Evolutionary conservation across 2,797 vertebrate genomes (phyloP).

Genomic region (Esox masquinongy): DNA sequence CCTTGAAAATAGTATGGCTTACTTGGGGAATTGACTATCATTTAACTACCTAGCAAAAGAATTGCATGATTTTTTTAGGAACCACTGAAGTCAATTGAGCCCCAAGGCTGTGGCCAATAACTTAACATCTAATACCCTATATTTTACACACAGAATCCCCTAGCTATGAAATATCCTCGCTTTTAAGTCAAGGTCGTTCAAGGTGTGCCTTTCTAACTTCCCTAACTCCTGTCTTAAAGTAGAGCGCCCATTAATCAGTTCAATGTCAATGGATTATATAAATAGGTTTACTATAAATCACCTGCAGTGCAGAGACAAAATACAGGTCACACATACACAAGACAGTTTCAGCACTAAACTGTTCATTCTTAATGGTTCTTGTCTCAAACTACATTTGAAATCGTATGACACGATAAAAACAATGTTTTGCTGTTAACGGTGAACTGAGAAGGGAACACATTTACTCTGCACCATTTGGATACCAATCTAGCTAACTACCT

Average conservation of each 20-base stretch:
- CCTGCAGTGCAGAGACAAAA: constrained; percentile 40
- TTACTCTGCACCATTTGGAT: not conserved
- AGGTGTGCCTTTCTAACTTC: constrained; percentile 45
- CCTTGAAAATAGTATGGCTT: constrained; percentile 48
- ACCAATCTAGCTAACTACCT: too few relatives aligned
- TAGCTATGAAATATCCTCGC: constrained; percentile 6
- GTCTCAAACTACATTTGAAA: not conserved
- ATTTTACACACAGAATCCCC: not conserved
- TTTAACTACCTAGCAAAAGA: not conserved
- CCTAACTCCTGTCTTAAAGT: constrained; percentile 58
- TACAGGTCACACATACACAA: constrained; percentile 36
- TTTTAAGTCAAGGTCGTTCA: constrained; percentile 61
- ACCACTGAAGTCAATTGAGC: constrained; percentile 1
- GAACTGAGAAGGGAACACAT: not conserved
- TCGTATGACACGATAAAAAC: too few relatives aligned
- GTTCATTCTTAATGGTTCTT: not conserved
- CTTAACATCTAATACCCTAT: not conserved
- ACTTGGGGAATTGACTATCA: constrained; percentile 30
- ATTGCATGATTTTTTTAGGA: not conserved
- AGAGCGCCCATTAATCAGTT: constrained; percentile 63
- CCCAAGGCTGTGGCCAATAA: not conserved
- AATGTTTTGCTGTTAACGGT: too few relatives aligned
- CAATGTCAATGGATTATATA: constrained; percentile 58
- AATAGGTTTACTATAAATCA: constrained; percentile 59
- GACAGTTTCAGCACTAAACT: not conserved